Conservation (phyloP, 1,140 invertebrate genomes). For the Nasonia giraulti region DNA sequence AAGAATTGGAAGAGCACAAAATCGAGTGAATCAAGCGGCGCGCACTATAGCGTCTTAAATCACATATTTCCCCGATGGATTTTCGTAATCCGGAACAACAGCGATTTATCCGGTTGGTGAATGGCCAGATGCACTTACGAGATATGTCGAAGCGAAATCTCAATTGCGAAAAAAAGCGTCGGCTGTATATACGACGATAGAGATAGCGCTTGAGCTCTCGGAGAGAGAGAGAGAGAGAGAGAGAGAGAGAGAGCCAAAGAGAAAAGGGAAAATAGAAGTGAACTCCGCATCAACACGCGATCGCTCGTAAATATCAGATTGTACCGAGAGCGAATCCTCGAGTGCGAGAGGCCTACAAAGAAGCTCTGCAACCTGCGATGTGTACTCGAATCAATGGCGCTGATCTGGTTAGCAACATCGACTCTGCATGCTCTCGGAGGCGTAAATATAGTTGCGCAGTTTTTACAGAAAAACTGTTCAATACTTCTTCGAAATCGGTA, state of each 20-base stretch:
- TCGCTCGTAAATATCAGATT: slow-evolving; percentile 39
- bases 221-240: too few species aligned
- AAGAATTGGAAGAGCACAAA: background rate
- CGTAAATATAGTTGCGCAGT: too few species aligned
- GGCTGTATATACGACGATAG: background rate
- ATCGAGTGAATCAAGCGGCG: background rate
- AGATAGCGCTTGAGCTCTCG: background rate
- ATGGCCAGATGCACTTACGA: slow-evolving; percentile 26
- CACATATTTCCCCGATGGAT: slow-evolving; percentile 9
- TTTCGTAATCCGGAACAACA: slow-evolving; percentile 28
- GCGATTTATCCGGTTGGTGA: slow-evolving; percentile 22
- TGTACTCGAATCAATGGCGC: background rate
- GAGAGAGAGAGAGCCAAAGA: too few species aligned
- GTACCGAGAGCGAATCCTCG: background rate
- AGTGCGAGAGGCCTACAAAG: background rate
- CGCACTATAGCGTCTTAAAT: background rate
- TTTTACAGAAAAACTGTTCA: too few species aligned
- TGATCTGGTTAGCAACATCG: background rate
- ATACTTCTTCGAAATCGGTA: too few species aligned
- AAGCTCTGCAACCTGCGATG: background rate
- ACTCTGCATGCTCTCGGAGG: background rate
- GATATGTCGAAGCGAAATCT: slow-evolving; percentile 20
- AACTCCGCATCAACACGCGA: slow-evolving; percentile 24
- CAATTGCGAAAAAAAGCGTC: background rate
- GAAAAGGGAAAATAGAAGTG: slow-evolving; percentile 7